Evolutionary conservation across 2,797 vertebrate species (phyloP).

Genomic region (Arnoldichthys spilopterus): DNA sequence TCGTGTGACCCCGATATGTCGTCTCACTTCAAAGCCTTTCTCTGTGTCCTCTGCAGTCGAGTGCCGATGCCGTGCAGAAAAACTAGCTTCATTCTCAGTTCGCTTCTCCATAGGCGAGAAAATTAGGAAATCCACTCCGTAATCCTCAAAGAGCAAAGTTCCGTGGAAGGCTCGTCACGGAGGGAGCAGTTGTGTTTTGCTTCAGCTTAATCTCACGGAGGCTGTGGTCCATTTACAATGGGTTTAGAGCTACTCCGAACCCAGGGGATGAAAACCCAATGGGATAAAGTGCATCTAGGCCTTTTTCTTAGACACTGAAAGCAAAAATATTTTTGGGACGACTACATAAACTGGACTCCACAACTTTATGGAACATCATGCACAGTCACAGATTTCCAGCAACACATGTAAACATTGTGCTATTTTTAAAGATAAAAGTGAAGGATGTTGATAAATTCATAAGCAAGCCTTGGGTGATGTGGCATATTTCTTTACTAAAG

Average conservation of each 20-base stretch:
- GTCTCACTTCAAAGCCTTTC: slow-evolving; percentile 36
- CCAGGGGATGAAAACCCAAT: not conserved
- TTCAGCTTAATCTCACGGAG: slow-evolving; percentile 69
- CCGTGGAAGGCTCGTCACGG: slow-evolving; percentile 66
- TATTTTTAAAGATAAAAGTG: slow-evolving; percentile 12
- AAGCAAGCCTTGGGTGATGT: slow-evolving; percentile 49
- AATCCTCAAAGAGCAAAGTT: slow-evolving; percentile 69
- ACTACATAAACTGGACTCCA: not conserved
- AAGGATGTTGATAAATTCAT: not conserved
- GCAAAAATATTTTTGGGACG: not conserved
- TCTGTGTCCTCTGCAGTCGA: slow-evolving; percentile 51
- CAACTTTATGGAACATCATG: not conserved
- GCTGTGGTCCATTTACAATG: slow-evolving; percentile 63
- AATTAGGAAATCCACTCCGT: slow-evolving; percentile 57
- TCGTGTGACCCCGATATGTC: not conserved
- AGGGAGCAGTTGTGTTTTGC: slow-evolving; percentile 66
- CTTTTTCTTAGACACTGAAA: not conserved
- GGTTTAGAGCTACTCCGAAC: slow-evolving; percentile 13
- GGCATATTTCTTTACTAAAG: slow-evolving; percentile 67
- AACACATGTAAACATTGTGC: not conserved
- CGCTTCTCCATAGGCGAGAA: slow-evolving; percentile 47
- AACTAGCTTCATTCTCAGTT: slow-evolving; percentile 39
- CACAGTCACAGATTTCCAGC: not conserved
- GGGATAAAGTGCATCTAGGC: not conserved
- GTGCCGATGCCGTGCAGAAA: slow-evolving; percentile 55